These are phyloP conservation scores for Mythimna vitellina DNA, from an alignment of 2,888 invertebrate genomes.

Conservation along the genomic window DNA sequence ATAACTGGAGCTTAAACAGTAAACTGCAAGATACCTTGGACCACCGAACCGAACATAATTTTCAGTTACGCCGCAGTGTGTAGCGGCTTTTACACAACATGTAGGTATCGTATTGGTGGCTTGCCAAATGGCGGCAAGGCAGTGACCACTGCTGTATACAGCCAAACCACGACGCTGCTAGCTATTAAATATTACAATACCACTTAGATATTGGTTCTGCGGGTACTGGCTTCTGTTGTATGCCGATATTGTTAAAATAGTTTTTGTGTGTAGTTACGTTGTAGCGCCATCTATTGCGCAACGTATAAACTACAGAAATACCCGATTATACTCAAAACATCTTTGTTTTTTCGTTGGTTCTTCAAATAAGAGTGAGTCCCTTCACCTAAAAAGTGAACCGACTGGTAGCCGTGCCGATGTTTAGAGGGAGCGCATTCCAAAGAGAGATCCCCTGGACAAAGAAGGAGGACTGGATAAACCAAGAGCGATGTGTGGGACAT, in stretches of 20 bases:
- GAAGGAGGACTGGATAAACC: too few relatives aligned
- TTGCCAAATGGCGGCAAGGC: constrained; percentile 54
- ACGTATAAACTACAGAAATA: too few relatives aligned
- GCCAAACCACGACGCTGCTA: constrained; percentile 47
- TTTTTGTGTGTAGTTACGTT: too few relatives aligned
- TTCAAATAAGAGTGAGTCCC: too few relatives aligned
- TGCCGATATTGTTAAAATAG: not conserved
- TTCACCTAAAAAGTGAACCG: too few relatives aligned
- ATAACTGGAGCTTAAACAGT: not conserved
- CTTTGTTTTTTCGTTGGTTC: too few relatives aligned
- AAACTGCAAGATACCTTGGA: constrained; percentile 10
- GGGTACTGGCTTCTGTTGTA: not conserved
- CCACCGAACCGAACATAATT: constrained; percentile 16
- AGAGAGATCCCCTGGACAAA: too few relatives aligned
- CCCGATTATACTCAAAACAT: too few relatives aligned
- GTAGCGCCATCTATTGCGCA: too few relatives aligned
- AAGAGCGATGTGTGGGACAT: too few relatives aligned
- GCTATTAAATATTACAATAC: constrained; percentile 42
- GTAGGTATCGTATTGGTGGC: constrained; percentile 52
- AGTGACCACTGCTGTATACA: constrained; percentile 39
- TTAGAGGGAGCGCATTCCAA: too few relatives aligned
- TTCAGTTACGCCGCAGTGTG: constrained; percentile 48
- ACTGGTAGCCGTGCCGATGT: too few relatives aligned
- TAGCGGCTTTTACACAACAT: constrained; percentile 35
- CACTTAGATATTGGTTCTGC: constrained; percentile 18